phyloP scores from a whole-genome alignment of 2,113 vertebrate genomes.

The Ictidomys tridecemlineatus region DNA sequence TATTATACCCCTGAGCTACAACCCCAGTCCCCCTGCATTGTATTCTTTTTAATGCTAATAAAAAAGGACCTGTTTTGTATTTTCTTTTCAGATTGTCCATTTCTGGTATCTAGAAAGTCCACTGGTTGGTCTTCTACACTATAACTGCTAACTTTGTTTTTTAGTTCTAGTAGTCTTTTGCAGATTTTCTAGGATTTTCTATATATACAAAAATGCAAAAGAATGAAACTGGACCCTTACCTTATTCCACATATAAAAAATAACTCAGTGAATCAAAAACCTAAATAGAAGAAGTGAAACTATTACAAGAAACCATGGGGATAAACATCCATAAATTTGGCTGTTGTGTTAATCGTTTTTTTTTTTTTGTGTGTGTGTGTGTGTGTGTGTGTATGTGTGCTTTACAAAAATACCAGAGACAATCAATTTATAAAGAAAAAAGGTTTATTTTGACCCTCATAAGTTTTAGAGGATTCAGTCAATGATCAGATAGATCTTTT shows the following conservation, averaged over 20 bases:
- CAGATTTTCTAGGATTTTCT: conserved; percentile 29
- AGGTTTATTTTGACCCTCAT: not conserved
- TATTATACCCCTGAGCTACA: too few species aligned
- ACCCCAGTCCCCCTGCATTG: not conserved
- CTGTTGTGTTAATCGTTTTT: not conserved
- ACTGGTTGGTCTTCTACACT: not conserved
- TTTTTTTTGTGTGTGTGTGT: not conserved
- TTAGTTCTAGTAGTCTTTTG: not conserved
- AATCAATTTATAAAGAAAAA: not conserved
- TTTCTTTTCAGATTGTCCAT: not conserved
- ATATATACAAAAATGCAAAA: not conserved
- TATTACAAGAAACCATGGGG: not conserved
- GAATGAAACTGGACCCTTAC: not conserved
- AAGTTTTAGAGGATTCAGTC: not conserved
- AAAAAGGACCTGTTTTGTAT: not conserved
- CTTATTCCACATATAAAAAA: not conserved
- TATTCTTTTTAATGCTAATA: not conserved
- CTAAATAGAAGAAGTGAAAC: not conserved
- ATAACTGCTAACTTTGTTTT: not conserved
- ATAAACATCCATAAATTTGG: not conserved
- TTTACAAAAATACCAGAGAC: not conserved
- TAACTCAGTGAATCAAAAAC: not conserved
- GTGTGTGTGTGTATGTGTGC: not conserved
- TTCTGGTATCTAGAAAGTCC: conserved; percentile 19
- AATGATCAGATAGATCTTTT: not conserved